Evolutionary conservation across 2,888 invertebrate species (phyloP).

Genomic region (Atethmia centrago): DNA sequence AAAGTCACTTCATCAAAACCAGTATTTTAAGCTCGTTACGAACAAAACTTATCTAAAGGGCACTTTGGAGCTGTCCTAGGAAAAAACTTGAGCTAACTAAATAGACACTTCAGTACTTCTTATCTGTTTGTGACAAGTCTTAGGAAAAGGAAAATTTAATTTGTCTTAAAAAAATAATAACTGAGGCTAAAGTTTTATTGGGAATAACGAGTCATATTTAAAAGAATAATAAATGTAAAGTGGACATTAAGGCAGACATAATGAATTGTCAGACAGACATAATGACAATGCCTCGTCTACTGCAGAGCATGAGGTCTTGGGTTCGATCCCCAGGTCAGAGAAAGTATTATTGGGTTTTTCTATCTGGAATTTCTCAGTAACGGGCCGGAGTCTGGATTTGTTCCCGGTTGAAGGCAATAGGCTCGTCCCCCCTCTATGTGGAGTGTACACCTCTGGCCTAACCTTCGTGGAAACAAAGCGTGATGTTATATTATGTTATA

Average conservation of each 20-base stretch:
- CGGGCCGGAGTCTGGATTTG: no score
- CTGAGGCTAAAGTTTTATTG: background rate
- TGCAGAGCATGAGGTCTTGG: no score
- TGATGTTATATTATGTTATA: no score
- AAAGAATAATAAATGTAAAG: background rate
- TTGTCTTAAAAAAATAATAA: constrained; percentile 10
- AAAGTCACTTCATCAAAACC: constrained; percentile 58
- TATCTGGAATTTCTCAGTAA: no score
- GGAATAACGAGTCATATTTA: background rate
- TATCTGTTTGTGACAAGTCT: constrained; percentile 25
- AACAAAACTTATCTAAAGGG: constrained; percentile 49
- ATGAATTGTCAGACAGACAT: no score
- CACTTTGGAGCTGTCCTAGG: constrained; percentile 29
- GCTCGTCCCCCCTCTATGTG: no score
- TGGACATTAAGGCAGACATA: background rate
- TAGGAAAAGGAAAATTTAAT: background rate
- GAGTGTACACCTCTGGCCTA: no score
- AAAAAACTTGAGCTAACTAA: constrained; percentile 27
- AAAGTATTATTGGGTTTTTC: no score
- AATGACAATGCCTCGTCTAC: no score
- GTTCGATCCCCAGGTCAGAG: no score
- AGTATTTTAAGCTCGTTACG: constrained; percentile 48
- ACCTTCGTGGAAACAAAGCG: no score
- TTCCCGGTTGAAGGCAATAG: no score
- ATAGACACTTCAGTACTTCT: constrained; percentile 35